phyloP scores from a whole-genome alignment of 2,797 vertebrate genomes.

The Chelmon rostratus region DNA sequence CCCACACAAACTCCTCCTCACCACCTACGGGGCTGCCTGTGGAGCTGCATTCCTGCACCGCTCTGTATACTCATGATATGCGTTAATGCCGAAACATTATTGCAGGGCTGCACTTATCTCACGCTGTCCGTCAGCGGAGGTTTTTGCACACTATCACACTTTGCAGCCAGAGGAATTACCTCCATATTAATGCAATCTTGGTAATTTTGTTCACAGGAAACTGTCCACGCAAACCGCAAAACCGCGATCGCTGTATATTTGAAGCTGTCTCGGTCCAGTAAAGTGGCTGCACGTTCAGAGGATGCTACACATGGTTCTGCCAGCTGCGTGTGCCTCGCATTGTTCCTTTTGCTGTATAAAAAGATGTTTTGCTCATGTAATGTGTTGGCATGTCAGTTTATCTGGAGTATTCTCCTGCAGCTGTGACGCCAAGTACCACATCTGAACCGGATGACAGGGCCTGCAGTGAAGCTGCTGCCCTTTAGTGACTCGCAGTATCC shows the following conservation, averaged over 20 bases:
- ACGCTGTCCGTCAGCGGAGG: conserved; percentile 39
- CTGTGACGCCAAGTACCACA: background rate
- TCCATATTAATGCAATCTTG: conserved; percentile 50
- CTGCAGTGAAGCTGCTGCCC: background rate
- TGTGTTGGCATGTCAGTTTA: background rate
- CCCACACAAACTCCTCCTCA: conserved; percentile 16
- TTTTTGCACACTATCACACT: conserved; percentile 44
- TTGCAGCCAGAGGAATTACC: conserved; percentile 50
- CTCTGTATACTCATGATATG: conserved; percentile 28
- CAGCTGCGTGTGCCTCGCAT: background rate
- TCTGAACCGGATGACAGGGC: background rate
- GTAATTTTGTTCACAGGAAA: conserved; percentile 51
- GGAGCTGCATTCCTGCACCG: conserved; percentile 23
- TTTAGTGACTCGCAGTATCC: conserved; percentile 22
- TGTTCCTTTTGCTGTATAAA: background rate
- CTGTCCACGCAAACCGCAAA: conserved; percentile 33
- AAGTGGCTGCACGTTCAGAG: conserved; percentile 6
- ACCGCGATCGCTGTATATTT: conserved; percentile 18
- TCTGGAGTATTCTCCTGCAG: conserved; percentile 11
- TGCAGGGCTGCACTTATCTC: conserved; percentile 57
- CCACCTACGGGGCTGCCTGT: conserved; percentile 22
- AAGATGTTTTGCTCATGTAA: background rate
- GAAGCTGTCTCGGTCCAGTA: conserved; percentile 19
- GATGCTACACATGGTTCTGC: conserved; percentile 18
- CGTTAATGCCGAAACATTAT: conserved; percentile 47